Conservation (phyloP, 2,113 vertebrate species). For the Toxotes jaculatrix region DNA sequence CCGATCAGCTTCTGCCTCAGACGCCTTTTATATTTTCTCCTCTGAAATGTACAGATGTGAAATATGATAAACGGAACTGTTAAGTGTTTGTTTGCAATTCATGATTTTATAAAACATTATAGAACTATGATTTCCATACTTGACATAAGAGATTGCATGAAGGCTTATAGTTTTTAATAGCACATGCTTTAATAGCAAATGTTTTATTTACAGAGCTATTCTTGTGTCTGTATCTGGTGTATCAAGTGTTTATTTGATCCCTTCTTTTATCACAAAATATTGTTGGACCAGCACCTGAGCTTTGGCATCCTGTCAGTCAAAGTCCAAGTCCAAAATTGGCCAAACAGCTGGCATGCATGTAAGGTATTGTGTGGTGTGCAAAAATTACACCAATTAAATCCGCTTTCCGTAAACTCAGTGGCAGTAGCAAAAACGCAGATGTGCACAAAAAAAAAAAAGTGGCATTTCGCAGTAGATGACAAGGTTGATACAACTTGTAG, state of each 20-base stretch:
- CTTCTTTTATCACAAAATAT: background rate
- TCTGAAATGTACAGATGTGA: conserved; percentile 30
- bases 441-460: background rate
- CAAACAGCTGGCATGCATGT: background rate
- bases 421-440: background rate
- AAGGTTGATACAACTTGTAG: too few relatives aligned
- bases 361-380: background rate
- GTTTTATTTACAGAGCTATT: background rate
- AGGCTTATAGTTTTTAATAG: background rate
- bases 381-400: background rate
- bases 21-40: background rate
- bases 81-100: conserved; percentile 11
- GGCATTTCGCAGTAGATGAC: too few relatives aligned
- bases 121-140: conserved; percentile 1
- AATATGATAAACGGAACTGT: conserved; percentile 5
- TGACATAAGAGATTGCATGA: conserved; percentile 2
- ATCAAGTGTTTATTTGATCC: background rate
- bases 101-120: conserved; percentile 11
- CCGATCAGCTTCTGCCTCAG: conserved; percentile 48
- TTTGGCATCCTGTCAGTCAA: background rate
- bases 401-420: background rate
- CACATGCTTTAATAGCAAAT: background rate
- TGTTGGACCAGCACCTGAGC: background rate
- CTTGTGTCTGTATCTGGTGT: background rate
- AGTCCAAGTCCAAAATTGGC: background rate